These are phyloP conservation scores for Acrocyrtus sp. DNA, from an alignment of 2,888 invertebrate genomes.

Conservation along the genomic window DNA sequence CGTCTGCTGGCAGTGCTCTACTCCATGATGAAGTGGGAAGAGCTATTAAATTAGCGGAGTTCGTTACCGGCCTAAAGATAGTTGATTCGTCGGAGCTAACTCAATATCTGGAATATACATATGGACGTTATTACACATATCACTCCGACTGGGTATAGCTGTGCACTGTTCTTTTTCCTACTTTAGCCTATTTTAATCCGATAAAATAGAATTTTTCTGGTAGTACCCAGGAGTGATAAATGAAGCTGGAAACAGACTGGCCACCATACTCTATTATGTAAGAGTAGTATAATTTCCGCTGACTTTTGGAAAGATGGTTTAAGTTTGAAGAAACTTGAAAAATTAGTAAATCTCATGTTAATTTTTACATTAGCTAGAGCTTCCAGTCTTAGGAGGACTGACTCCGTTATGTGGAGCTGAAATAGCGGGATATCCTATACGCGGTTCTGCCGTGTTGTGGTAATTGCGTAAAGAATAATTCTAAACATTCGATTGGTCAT, in stretches of 20 bases:
- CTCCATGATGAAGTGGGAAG: not conserved
- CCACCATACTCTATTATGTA: conserved; percentile 16
- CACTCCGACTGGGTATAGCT: not conserved
- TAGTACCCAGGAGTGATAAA: not conserved
- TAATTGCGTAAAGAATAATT: not conserved
- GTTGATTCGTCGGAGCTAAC: not conserved
- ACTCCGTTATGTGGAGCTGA: conserved; percentile 12
- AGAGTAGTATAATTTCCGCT: too few relatives aligned
- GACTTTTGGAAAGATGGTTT: too few relatives aligned
- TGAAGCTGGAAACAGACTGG: not conserved
- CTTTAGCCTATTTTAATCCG: not conserved
- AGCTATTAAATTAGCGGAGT: not conserved
- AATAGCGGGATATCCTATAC: not conserved
- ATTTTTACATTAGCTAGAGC: conserved; percentile 15
- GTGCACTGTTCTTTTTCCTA: not conserved
- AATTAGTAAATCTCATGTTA: not conserved
- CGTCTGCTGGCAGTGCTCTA: conserved; percentile 4
- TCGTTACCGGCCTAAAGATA: conserved; percentile 3
- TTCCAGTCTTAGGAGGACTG: not conserved
- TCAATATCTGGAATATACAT: conserved; percentile 9
- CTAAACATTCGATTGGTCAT: too few relatives aligned
- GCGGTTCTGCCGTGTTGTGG: conserved; percentile 27
- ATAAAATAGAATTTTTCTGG: not conserved
- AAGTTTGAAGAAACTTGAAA: not conserved
- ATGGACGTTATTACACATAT: not conserved